These are phyloP conservation scores for Gephyroberyx darwinii DNA, from an alignment of 2,797 vertebrate genomes.

Conservation along the genomic window DNA sequence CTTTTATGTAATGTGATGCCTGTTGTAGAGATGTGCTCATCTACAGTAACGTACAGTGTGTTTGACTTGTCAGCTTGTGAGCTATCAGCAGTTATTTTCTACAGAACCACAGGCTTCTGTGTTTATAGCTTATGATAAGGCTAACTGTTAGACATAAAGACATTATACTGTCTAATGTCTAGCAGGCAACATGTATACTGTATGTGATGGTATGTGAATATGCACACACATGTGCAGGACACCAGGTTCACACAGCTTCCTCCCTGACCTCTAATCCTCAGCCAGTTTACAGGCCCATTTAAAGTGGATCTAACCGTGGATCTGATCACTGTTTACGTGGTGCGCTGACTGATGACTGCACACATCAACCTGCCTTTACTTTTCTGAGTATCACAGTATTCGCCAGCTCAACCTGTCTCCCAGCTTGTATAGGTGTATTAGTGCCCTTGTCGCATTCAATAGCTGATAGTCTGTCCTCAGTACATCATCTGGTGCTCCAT, in stretches of 20 bases:
- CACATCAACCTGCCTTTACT: slow-evolving; percentile 22
- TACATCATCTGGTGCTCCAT: slow-evolving; percentile 16
- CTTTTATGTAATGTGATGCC: neutral
- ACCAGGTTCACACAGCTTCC: slow-evolving; percentile 7
- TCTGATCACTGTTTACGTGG: slow-evolving; percentile 14
- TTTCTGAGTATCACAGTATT: neutral
- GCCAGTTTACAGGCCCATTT: neutral
- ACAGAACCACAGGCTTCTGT: neutral
- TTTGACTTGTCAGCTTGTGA: neutral
- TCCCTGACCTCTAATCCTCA: slow-evolving; percentile 40
- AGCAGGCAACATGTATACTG: too few species aligned
- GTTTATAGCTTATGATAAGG: neutral
- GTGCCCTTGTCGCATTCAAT: slow-evolving; percentile 14
- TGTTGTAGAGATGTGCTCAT: neutral
- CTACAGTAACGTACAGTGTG: too few species aligned
- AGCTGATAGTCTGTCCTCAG: slow-evolving; percentile 23
- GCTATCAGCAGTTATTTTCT: neutral
- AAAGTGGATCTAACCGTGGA: slow-evolving; percentile 8
- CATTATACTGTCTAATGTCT: neutral
- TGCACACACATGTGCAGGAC: slow-evolving; percentile 28
- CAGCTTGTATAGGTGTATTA: slow-evolving; percentile 1
- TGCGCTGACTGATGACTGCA: slow-evolving; percentile 11
- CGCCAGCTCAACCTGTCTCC: slow-evolving; percentile 18
- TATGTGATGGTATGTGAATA: neutral
- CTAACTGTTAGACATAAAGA: neutral